Base-by-base conservation (phyloP, 2,113 vertebrate species). In the Halichoeres trimaculatus region DNA sequence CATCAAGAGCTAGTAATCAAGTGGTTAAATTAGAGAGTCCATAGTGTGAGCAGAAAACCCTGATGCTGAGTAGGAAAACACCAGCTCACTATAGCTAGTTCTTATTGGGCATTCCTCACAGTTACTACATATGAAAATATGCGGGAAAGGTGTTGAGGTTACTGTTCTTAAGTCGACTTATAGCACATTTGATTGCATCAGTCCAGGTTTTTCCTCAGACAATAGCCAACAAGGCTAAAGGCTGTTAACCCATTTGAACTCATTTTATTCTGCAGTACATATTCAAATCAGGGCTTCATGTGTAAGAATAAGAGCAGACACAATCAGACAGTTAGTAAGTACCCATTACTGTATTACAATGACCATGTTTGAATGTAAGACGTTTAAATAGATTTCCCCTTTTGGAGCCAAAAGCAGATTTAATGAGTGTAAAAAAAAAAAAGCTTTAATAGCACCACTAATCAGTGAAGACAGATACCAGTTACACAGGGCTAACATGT, bases 241-340 rank as follows among this genome's bases (percentile, higher is more conserved):
- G 58, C 76, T 74, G 81, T 74, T 79, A 45, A 80, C 68, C 64
- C 43, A 43, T 74, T 86, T 71, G 62, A 71, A 55, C 34, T 62
- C 14, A 22, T 17, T 53, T 20, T 69, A 30, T 54, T 63, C 20
- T 55, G 52, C 6, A 51, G 35, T 54, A 66, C 47, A 55, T 67
- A 65, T 55, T 63, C 4, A 72, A 52, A 62, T 81, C 35, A 35
- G 26, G 22, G 34, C 58, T 30, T n/a, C 30, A 30, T 63, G 22
- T 65, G 23, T 41, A 61, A 12, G 17, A 10, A 52, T 26, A 20
- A 60, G 6, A 11, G 13, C 19, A 69, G 71, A 48, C 57, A 67
- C 14, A 35, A 22, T 22, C 38, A 40, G 17, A 51, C 3, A 60
- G 36, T 53, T 12, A 51, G 9, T 55, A 55, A 71, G 74, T 24